Conservation (phyloP, 2,888 invertebrate genomes). For the Habroteleia sp. region DNA sequence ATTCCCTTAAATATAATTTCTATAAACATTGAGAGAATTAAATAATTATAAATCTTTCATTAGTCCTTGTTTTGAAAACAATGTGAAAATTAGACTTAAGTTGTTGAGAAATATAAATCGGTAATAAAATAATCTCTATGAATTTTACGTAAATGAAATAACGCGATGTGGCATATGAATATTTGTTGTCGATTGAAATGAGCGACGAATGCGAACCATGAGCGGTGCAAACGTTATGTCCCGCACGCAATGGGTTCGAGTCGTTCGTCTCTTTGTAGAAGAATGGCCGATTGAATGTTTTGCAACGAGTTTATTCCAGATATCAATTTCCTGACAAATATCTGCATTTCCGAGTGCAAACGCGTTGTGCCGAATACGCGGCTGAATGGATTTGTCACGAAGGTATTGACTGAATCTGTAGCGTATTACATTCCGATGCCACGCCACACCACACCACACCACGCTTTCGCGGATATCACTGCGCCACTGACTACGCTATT, state of each 20-base stretch:
- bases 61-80: too few relatives aligned
- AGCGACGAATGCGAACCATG: conserved; percentile 25
- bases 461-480: conserved; percentile 53
- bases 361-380: conserved; percentile 57
- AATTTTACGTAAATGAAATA: conserved; percentile 30
- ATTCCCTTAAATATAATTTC: too few relatives aligned
- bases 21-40: too few relatives aligned
- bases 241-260: conserved; percentile 18
- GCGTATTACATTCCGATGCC: conserved; percentile 67
- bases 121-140: too few relatives aligned
- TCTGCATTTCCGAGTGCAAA: conserved; percentile 75
- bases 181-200: conserved; percentile 46
- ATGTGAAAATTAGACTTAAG: too few relatives aligned
- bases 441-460: conserved; percentile 32
- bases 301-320: conserved; percentile 79
- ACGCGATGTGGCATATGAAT: conserved; percentile 36
- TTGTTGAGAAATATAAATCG: too few relatives aligned
- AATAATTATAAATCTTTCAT: too few relatives aligned
- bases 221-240: conserved; percentile 16
- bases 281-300: conserved; percentile 73
- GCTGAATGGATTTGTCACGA: conserved; percentile 64
- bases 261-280: conserved; percentile 49
- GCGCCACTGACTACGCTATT: conserved; percentile 50
- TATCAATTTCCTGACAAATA: conserved; percentile 80
- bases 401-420: conserved; percentile 69